These are phyloP conservation scores for Nephrotoma flavescens DNA, from an alignment of 2,888 invertebrate species.

Conservation along the genomic window DNA sequence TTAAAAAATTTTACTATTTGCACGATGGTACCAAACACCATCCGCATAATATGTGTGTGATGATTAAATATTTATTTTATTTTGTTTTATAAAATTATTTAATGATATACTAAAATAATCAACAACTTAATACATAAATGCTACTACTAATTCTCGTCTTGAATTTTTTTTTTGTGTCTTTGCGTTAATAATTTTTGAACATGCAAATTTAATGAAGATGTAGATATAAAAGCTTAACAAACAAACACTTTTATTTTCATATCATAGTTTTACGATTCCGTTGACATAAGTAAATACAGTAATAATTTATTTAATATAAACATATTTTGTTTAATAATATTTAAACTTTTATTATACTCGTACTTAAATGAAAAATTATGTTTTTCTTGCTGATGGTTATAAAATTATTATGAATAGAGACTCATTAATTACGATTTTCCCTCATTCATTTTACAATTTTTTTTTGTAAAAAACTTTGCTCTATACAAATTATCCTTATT, in stretches of 20 bases:
- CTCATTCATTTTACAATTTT: background rate
- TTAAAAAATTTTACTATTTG: background rate
- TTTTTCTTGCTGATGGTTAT: background rate
- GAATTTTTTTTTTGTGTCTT: background rate
- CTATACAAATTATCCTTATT: background rate
- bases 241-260: background rate
- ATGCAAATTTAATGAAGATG: background rate
- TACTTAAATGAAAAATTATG: background rate
- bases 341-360: background rate
- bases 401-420: background rate
- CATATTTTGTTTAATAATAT: background rate
- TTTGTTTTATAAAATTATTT: background rate
- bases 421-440: background rate
- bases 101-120: background rate
- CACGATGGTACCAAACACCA: background rate
- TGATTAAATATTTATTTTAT: background rate
- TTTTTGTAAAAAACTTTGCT: background rate
- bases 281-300: background rate
- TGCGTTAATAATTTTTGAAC: background rate
- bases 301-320: background rate
- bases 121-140: background rate
- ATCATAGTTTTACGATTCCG: background rate
- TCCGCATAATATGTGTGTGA: background rate
- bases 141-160: background rate
- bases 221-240: background rate